phyloP scores from a whole-genome alignment of 2,797 vertebrate species.

The Leptoclinus maculatus region DNA sequence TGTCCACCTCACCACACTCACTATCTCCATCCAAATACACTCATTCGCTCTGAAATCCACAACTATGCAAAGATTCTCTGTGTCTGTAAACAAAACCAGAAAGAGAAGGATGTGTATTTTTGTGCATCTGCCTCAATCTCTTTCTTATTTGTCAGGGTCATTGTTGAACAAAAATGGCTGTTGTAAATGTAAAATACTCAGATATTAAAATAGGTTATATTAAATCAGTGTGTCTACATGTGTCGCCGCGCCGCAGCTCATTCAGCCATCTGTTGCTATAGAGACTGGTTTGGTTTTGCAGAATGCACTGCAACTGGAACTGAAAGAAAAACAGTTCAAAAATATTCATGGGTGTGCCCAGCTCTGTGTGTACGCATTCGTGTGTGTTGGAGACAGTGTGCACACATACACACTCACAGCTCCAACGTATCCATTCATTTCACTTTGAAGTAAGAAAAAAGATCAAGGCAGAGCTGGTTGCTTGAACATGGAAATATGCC shows the following conservation, averaged over 20 bases:
- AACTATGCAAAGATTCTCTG: slow-evolving; percentile 62
- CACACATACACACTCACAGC: slow-evolving; percentile 13
- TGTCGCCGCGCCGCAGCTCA: slow-evolving; percentile 53
- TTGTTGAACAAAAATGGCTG: slow-evolving; percentile 54
- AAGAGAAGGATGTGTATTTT: slow-evolving; percentile 21
- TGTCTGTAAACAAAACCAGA: slow-evolving; percentile 24
- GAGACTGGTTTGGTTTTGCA: slow-evolving; percentile 72
- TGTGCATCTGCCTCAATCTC: slow-evolving; percentile 32
- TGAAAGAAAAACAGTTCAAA: slow-evolving; percentile 49
- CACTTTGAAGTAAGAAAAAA: slow-evolving; percentile 67
- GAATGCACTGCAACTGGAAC: slow-evolving; percentile 65
- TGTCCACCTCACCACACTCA: slow-evolving; percentile 43
- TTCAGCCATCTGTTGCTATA: slow-evolving; percentile 80
- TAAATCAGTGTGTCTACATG: slow-evolving; percentile 59
- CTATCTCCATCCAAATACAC: slow-evolving; percentile 17
- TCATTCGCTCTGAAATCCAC: slow-evolving; percentile 50
- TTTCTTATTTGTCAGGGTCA: slow-evolving; percentile 41
- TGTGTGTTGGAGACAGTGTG: not conserved
- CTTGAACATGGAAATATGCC: slow-evolving; percentile 49
- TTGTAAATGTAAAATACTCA: slow-evolving; percentile 45
- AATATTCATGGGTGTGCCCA: slow-evolving; percentile 70
- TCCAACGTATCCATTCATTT: slow-evolving; percentile 34
- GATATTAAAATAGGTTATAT: slow-evolving; percentile 55
- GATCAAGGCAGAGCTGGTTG: slow-evolving; percentile 47
- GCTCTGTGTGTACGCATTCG: slow-evolving; percentile 33